These are phyloP conservation scores for Dolichotis patagonum DNA, from an alignment of 2,113 vertebrate genomes.

Conservation along the genomic window DNA sequence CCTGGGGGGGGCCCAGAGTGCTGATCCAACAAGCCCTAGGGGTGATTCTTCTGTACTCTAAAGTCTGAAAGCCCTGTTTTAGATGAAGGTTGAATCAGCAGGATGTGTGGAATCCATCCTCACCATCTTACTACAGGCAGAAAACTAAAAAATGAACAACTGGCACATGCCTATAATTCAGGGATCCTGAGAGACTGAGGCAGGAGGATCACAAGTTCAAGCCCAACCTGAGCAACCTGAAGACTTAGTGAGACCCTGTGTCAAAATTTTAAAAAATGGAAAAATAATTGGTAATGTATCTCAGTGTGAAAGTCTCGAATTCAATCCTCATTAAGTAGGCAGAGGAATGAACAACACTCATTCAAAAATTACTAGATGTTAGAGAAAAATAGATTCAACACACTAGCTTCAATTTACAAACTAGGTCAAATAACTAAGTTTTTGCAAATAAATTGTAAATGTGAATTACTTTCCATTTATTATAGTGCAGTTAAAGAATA, in stretches of 20 bases:
- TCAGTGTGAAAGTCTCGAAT: neutral
- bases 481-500: neutral
- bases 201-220: neutral
- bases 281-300: neutral
- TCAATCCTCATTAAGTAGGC: neutral
- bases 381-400: neutral
- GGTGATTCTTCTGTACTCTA: fast-evolving
- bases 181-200: neutral
- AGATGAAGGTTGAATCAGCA: no score
- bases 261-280: neutral
- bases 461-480: neutral
- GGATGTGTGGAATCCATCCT: fast-evolving
- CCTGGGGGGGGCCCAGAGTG: neutral
- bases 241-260: neutral
- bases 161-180: neutral
- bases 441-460: neutral
- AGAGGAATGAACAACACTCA: no score
- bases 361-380: neutral
- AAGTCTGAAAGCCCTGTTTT: neutral
- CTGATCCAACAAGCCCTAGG: neutral
- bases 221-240: neutral
- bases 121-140: no score
- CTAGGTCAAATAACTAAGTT: neutral
- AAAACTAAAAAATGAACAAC: neutral
- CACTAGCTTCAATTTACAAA: neutral